phyloP scores from a whole-genome alignment of 2,797 vertebrate genomes.

The Chloroceryle inda region DNA sequence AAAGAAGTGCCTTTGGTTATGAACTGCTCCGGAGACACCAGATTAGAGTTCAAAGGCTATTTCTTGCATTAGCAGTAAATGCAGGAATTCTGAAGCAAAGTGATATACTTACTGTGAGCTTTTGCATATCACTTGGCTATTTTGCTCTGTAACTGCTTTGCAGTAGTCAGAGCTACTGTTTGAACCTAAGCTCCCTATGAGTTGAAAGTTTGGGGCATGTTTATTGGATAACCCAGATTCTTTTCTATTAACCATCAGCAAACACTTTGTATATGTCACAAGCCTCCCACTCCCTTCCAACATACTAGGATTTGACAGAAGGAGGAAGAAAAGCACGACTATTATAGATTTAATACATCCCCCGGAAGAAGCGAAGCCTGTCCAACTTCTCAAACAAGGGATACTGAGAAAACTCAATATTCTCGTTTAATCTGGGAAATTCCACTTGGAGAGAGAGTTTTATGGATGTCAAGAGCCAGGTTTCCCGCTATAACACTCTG shows the following conservation, averaged over 20 bases:
- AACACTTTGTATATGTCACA: slow-evolving; percentile 66
- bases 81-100: slow-evolving; percentile 61
- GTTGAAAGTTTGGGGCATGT: slow-evolving; percentile 33
- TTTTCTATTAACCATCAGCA: slow-evolving; percentile 56
- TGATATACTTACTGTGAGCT: slow-evolving; percentile 39
- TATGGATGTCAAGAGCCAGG: slow-evolving; percentile 44
- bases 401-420: slow-evolving; percentile 45
- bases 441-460: slow-evolving; percentile 54
- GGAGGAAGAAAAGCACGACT: slow-evolving; percentile 17
- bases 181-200: slow-evolving; percentile 8
- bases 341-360: slow-evolving; percentile 48
- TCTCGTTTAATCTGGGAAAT: slow-evolving; percentile 65
- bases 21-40: slow-evolving; percentile 49
- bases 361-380: slow-evolving; percentile 35
- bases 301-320: neutral
- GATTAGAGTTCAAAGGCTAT: slow-evolving; percentile 71
- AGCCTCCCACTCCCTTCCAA: slow-evolving; percentile 18
- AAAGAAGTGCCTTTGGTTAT: slow-evolving; percentile 64
- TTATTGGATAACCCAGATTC: slow-evolving; percentile 42
- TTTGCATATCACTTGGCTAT: slow-evolving; percentile 40
- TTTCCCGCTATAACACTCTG: slow-evolving; percentile 40
- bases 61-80: slow-evolving; percentile 61
- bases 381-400: neutral
- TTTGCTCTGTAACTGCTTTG: neutral
- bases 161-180: slow-evolving; percentile 45